These are phyloP conservation scores for Bombus waltoni DNA, from an alignment of 1,140 invertebrate genomes.

Conservation along the genomic window DNA sequence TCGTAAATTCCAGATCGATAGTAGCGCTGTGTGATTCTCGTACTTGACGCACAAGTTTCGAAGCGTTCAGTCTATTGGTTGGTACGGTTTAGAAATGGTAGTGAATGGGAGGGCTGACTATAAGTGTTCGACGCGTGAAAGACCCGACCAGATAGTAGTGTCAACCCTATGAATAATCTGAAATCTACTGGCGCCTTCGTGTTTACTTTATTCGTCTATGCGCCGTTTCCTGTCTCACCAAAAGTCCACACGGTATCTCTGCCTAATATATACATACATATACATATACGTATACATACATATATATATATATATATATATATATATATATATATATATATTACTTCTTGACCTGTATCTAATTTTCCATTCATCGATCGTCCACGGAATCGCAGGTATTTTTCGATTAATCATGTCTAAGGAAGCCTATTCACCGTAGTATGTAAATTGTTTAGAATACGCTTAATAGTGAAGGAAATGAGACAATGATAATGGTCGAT, in stretches of 20 bases:
- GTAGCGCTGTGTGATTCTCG: not conserved
- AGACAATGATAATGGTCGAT: slow-evolving; percentile 27
- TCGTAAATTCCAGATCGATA: slow-evolving; percentile 31
- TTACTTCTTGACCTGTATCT: not conserved
- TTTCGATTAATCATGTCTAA: not conserved
- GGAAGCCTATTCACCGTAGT: not conserved
- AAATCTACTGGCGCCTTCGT: slow-evolving; percentile 49
- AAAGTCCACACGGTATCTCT: not conserved
- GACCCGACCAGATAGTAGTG: slow-evolving; percentile 51
- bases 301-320: too few relatives aligned
- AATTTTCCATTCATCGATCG: slow-evolving; percentile 24
- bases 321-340: not conserved
- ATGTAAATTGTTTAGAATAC: too few relatives aligned
- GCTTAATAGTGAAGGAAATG: not conserved
- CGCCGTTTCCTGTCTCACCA: slow-evolving; percentile 24
- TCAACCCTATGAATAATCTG: slow-evolving; percentile 60
- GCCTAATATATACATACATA: not conserved
- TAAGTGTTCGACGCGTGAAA: slow-evolving; percentile 55
- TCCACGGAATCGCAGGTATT: not conserved
- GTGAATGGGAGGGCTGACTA: slow-evolving; percentile 38
- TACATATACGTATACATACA: too few relatives aligned
- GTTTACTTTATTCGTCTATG: slow-evolving; percentile 51
- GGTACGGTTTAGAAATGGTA: slow-evolving; percentile 47
- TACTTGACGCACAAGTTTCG: not conserved
- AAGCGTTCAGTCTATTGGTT: not conserved